Evolutionary conservation across 1,140 invertebrate species (phyloP), one percentile per base, ranked within the genome.

Genomic region (Thaumetopoea pityocampa): DNA sequence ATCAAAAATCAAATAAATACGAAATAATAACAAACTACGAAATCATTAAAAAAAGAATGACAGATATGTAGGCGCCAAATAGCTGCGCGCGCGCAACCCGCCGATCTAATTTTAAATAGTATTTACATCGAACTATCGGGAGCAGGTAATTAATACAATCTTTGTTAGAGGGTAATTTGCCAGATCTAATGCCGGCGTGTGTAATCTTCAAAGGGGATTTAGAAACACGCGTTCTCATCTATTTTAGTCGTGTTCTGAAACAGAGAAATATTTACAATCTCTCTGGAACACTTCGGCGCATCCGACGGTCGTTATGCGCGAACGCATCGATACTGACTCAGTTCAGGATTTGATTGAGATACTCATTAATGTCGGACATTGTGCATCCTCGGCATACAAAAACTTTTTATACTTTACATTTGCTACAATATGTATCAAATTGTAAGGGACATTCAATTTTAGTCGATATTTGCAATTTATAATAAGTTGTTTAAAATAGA

Each of bases 181-280:
- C 79, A 84, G 79, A 80, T 69, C 79, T 84, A 81, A 84, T 84
- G 74, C 77, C 61, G 69, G 79, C 71, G 66, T 84, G 77, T 78
- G 68, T 84, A 84, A 84, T 84, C 79, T 84, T 84, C 79, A 84
- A 84, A 84, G 79, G 73, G 71, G 73, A 79, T 81, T 83, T 83
- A 78, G 77, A 69, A 84, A 84, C 79, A 81, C 70, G 74, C 79
- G 79, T 81, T 70, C 74, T 80, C 70, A 61, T 80, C 74, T 81
- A 84, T 81, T 84, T 81, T 76, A 51, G 79, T 79, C 71, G 71
- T 59, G 73, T 80, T 74, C 73, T 74, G 72, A 78, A 84, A 79
- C 77, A 79, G 80, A 80, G 79, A 81, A 83, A 81, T 84, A 84
- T 84, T 84, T 84, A 84, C 79, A 83, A 81, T 80, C 80, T 78